phyloP scores from a whole-genome alignment of 2,797 vertebrate genomes.

The Acanthurus tractus region DNA sequence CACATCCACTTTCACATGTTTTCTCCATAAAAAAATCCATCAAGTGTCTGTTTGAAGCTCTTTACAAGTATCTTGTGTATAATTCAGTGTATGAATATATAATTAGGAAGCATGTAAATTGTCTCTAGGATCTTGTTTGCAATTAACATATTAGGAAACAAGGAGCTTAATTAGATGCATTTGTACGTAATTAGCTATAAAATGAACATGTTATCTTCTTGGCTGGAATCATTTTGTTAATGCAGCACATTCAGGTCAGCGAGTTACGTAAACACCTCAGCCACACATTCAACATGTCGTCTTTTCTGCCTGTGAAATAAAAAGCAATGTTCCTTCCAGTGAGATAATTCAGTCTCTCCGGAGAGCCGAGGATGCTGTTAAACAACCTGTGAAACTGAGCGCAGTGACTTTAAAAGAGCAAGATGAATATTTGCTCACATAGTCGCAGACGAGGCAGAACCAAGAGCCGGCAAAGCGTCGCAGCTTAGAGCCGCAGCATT shows the following conservation, averaged over 20 bases:
- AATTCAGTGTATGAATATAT: neutral
- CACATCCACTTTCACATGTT: neutral
- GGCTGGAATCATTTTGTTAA: neutral
- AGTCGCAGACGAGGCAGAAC: neutral
- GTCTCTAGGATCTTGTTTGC: neutral
- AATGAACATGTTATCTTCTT: neutral
- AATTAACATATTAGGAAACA: neutral
- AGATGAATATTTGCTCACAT: neutral
- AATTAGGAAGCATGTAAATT: neutral
- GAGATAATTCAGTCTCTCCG: constrained; percentile 8
- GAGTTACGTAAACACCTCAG: neutral
- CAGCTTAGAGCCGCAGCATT: constrained; percentile 11
- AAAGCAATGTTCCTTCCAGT: neutral
- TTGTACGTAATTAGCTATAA: neutral
- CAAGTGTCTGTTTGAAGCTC: neutral
- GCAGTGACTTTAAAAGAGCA: constrained; percentile 9
- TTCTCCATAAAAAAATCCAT: too few relatives aligned
- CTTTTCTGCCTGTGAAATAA: neutral
- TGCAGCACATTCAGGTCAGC: neutral
- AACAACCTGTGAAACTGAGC: constrained; percentile 3
- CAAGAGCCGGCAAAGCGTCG: constrained; percentile 4
- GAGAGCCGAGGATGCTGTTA: constrained; percentile 14
- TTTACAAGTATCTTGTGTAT: neutral
- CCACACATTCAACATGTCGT: neutral
- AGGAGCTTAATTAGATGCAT: neutral